Percentiles rank a stretch among this genome's conserved stretches.
These are phyloP conservation scores for Saiga tatarica DNA, from an alignment of 2,113 vertebrate species.

Conservation along the genomic window DNA sequence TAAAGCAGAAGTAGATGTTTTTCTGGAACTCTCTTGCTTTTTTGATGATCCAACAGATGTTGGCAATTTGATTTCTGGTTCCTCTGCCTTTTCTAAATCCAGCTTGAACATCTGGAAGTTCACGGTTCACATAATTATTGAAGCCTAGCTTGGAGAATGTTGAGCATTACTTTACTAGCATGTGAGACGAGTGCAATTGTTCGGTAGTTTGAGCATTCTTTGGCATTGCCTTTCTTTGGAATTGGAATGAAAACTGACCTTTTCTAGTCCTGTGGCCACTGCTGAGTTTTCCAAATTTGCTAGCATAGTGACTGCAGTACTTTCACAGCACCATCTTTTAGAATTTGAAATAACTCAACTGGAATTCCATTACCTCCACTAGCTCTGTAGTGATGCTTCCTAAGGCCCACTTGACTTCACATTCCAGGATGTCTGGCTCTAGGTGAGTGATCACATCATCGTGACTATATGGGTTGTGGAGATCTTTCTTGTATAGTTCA, in stretches of 20 bases:
- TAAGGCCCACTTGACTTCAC: not conserved
- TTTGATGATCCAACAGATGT: not conserved
- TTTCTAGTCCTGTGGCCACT: too few species aligned
- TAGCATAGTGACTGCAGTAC: not conserved
- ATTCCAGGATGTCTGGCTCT: not conserved
- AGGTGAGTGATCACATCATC: not conserved
- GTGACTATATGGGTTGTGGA: not conserved
- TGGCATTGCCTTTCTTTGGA: too few species aligned
- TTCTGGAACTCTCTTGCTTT: not conserved
- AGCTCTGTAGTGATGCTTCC: not conserved
- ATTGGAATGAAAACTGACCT: too few species aligned
- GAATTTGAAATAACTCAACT: not conserved
- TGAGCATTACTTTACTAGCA: not conserved
- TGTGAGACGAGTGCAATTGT: not conserved
- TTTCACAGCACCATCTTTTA: not conserved
- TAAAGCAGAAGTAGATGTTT: too few species aligned
- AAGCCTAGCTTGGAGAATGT: not conserved
- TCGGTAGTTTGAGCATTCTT: too few species aligned
- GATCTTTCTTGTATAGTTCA: not conserved
- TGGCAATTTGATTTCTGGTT: not conserved
- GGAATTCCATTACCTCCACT: not conserved
- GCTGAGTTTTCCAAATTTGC: too few species aligned
- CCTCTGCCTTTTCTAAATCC: not conserved
- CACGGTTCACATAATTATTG: accelerated
- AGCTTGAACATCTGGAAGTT: not conserved